These are phyloP conservation scores for Scophthalmus maximus DNA, from an alignment of 2,113 vertebrate species.

Conservation along the genomic window DNA sequence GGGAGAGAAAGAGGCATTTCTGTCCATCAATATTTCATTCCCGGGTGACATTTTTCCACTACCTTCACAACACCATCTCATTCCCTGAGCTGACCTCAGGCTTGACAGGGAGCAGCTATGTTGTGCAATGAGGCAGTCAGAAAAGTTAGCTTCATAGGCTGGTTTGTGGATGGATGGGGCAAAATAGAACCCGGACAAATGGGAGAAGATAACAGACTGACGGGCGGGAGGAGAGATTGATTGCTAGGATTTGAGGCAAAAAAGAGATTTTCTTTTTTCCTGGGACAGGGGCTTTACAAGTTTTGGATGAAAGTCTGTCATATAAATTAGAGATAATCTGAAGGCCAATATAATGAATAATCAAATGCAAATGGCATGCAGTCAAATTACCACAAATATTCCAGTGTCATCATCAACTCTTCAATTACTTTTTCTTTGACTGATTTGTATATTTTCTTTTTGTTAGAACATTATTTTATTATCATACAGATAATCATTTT, in stretches of 20 bases:
- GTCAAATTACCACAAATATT: not conserved
- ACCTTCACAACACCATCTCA: conserved; percentile 66
- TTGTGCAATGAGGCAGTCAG: conserved; percentile 57
- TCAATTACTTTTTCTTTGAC: not conserved
- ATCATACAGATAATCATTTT: no score
- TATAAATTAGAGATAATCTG: conserved; percentile 32
- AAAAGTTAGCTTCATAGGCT: conserved; percentile 60
- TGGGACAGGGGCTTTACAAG: conserved; percentile 39
- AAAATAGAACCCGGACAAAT: conserved; percentile 72
- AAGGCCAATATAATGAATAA: conserved; percentile 5
- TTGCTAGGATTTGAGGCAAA: conserved; percentile 65
- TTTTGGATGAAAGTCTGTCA: conserved; percentile 27
- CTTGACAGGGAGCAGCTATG: conserved; percentile 45
- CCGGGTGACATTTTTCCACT: conserved; percentile 70
- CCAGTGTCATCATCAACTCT: not conserved
- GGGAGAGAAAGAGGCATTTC: conserved; percentile 52
- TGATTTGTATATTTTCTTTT: not conserved
- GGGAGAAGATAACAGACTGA: conserved; percentile 70
- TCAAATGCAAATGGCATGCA: not conserved
- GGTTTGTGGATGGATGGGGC: conserved; percentile 65
- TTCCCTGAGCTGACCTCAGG: conserved; percentile 66
- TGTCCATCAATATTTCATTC: conserved; percentile 76
- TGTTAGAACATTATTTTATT: no score
- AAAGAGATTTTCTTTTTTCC: conserved; percentile 58
- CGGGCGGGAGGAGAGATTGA: conserved; percentile 64